Evolutionary conservation across 2,797 vertebrate genomes (phyloP), one percentile per base, ranked within the genome.

Genomic region (Ctenopoma kingsleyae): DNA sequence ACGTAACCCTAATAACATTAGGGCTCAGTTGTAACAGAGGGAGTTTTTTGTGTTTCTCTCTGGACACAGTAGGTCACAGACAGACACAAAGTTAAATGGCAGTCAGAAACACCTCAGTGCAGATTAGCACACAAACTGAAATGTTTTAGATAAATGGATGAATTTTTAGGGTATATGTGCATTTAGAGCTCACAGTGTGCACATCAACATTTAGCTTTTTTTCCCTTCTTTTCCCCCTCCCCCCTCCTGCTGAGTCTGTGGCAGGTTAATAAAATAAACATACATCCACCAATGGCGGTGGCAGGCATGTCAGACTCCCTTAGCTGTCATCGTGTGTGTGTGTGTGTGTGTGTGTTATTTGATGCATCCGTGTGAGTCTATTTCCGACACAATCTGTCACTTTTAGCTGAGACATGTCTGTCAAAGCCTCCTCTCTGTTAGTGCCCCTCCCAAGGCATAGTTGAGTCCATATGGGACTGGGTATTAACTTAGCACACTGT

Each of bases 181-280:
- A 30, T 68, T 69, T 47, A 53, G 74, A 53, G 67, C 69, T 69
- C 60, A 25, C 25, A 35, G 55, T 12, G 2, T 40, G 1, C 71
- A 17, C 41, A 0, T 49, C 47, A 36, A 40, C 54, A 3, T 70
- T 64, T 41, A 57, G 75, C 57, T 53, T 49, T 70, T 58, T 27
- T 49, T 40, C 56, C 44, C 46, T 16, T 11, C 0, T 49, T 30
- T 43, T 10, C 44, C 17, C 38, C 52, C 1, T 5, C 23, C 43
- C 41, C 36, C 49, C 22, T 12, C 63, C 55, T 25, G 8, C 70
- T 2, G 15, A 61, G 63, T 73, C 86, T 83, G 80, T 88, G 82
- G 84, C 87, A 90, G 87, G 84, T 91, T 90, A 88, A 93, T 93
- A 91, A 93, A 91, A 91, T 88, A 92, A 92, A 92, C 89, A 91